A percentile compares a stretch with the other conserved stretches of the same genome.
phyloP scores from a whole-genome alignment of 2,888 invertebrate species.

The Lasioglossum pauxillum region DNA sequence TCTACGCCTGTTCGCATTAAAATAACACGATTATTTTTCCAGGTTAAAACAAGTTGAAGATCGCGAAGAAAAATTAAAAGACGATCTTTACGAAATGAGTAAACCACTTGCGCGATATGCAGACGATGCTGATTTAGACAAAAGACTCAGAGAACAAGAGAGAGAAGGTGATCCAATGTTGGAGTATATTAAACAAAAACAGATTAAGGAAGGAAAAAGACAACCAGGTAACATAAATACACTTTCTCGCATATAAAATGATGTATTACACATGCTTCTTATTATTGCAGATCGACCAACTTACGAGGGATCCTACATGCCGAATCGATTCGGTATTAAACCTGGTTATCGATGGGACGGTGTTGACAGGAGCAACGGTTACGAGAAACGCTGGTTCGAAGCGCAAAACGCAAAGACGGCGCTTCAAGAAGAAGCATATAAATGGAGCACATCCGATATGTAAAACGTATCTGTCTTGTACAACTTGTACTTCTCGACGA shows the following conservation, averaged over 20 bases:
- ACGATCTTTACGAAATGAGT: constrained; percentile 93
- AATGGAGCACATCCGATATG: constrained; percentile 98
- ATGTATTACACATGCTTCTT: background rate
- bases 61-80: constrained; percentile 88
- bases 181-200: constrained; percentile 91
- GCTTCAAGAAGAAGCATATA: constrained; percentile 93
- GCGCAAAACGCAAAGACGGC: constrained; percentile 91
- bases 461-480: constrained; percentile 83
- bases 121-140: constrained; percentile 95
- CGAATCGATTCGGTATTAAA: constrained; percentile 95
- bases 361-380: constrained; percentile 98
- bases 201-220: constrained; percentile 86
- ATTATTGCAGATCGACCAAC: constrained; percentile 87
- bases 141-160: constrained; percentile 89
- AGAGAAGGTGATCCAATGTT: constrained; percentile 98
- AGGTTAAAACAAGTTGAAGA: constrained; percentile 93
- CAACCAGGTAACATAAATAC: constrained; percentile 84
- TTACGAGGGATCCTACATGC: constrained; percentile 94
- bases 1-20: background rate
- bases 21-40: constrained; percentile 63
- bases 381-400: constrained; percentile 95
- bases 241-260: background rate
- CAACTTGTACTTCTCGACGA: background rate
- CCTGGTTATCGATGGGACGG: constrained; percentile 99
- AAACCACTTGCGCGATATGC: constrained; percentile 96